Evolutionary conservation across 2,888 invertebrate species (phyloP).

Genomic region (Stenotaenia linearis): DNA sequence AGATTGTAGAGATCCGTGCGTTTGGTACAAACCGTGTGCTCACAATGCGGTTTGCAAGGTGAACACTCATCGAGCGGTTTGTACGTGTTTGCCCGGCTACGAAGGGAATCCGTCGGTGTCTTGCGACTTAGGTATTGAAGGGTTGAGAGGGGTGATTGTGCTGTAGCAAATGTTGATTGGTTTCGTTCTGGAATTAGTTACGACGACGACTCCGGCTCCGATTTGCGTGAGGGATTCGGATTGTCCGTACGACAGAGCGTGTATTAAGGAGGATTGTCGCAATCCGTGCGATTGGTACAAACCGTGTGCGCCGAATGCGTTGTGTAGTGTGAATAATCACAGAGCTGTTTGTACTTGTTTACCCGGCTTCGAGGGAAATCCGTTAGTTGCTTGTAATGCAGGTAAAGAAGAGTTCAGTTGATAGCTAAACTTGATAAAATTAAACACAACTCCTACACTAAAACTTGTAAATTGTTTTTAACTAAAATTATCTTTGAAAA

Average conservation of each 20-base stretch:
- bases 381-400: slow-evolving; percentile 32
- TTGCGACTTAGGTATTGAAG: slow-evolving; percentile 36
- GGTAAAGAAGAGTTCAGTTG: neutral
- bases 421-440: neutral
- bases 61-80: slow-evolving; percentile 67
- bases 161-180: too few relatives aligned
- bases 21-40: slow-evolving; percentile 58
- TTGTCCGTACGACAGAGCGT: slow-evolving; percentile 31
- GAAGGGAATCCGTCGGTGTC: slow-evolving; percentile 39
- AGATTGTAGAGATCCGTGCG: slow-evolving; percentile 85
- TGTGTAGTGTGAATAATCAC: slow-evolving; percentile 40
- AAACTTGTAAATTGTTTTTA: too few relatives aligned
- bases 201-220: slow-evolving; percentile 15
- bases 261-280: slow-evolving; percentile 31
- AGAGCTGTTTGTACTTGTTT: slow-evolving; percentile 40
- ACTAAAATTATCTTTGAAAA: too few relatives aligned
- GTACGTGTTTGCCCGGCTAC: slow-evolving; percentile 38
- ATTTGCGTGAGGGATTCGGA: slow-evolving; percentile 31
- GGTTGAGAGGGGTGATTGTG: neutral
- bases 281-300: slow-evolving; percentile 32
- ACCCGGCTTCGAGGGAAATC: slow-evolving; percentile 42
- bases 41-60: slow-evolving; percentile 72
- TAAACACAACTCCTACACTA: neutral
- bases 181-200: neutral
- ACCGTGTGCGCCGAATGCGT: slow-evolving; percentile 40